phyloP scores from a whole-genome alignment of 2,888 invertebrate species.

The Nipponacmea schrenckii region DNA sequence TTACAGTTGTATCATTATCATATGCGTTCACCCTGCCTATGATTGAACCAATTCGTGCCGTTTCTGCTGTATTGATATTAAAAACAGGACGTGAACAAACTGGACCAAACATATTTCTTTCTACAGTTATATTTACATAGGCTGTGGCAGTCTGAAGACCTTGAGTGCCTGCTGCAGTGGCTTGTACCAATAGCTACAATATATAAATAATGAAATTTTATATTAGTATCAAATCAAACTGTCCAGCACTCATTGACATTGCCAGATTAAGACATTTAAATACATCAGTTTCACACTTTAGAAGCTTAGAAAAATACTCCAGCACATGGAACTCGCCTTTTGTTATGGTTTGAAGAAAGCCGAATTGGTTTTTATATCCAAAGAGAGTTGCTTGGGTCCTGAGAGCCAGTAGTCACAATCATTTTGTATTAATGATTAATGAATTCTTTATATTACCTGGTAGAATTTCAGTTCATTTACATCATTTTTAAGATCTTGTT shows the following conservation, averaged over 20 bases:
- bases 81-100: neutral
- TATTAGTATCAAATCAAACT: neutral
- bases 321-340: too few species aligned
- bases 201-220: neutral
- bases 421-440: neutral
- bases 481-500: conserved; percentile 35
- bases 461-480: conserved; percentile 22
- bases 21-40: conserved; percentile 23
- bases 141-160: conserved; percentile 18
- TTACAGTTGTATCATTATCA: conserved; percentile 13
- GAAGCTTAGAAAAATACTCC: too few species aligned
- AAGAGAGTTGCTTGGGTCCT: too few species aligned
- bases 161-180: conserved; percentile 21
- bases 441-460: neutral
- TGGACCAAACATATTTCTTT: conserved; percentile 23
- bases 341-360: too few species aligned
- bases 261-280: too few species aligned
- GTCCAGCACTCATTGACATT: too few species aligned
- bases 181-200: conserved; percentile 14
- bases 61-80: conserved; percentile 11
- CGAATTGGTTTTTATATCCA: too few species aligned
- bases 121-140: conserved; percentile 24
- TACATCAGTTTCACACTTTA: too few species aligned
- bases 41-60: conserved; percentile 4
- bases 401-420: too few species aligned